Evolutionary conservation across 1,140 invertebrate genomes (phyloP), one percentile per base, ranked within the genome.

Genomic region (Sitophilus oryzae): DNA sequence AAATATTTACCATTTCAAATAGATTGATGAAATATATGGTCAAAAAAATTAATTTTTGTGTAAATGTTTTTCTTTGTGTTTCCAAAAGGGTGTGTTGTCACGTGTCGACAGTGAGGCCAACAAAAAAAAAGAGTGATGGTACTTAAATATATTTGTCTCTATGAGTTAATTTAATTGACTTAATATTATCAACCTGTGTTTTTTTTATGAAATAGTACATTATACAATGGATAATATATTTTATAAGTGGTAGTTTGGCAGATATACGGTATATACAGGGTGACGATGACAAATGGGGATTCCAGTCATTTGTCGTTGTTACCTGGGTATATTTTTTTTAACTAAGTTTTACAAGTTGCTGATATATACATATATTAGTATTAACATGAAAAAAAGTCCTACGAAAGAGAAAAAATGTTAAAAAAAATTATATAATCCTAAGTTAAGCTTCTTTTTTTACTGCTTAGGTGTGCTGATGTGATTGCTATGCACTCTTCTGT

Each of bases 401-500:
- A 30, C 25, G 25, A 46, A 58, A 41, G 21, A 37, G 46, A 57
- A 52, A 60, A 58, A 55, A 59, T 30, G 43, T 41, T 15, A 48
- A 34, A 59, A 45, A 44, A 47, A 23, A 45, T 44, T 21, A 59
- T 53, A 37, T 45, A 45, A 52, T 59, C 55, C 58, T 61, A 60
- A 57, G 55, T 64, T 65, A 60, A 58, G 62, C 59, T 65, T n/a
- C n/a, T n/a, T n/a, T 64, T 60, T 64, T 19, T 62, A 62, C 53
- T 63, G 62, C 60, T 65, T 68, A 68, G 64, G 66, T 68, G 66
- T 68, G 63, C 61, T 64, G 64, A 63, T 65, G 64, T 67, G 66
- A 67, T 66, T 64, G 62, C 64, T 62, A 61, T 66, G 63, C 66
- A 67, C 66, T 64, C 51, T 64, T 64, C 53, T 64, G 61, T 66